A percentile compares a stretch with the other conserved stretches of the same genome.
These are phyloP conservation scores for Bungarus multicinctus DNA, from an alignment of 2,113 vertebrate genomes.

Conservation along the genomic window DNA sequence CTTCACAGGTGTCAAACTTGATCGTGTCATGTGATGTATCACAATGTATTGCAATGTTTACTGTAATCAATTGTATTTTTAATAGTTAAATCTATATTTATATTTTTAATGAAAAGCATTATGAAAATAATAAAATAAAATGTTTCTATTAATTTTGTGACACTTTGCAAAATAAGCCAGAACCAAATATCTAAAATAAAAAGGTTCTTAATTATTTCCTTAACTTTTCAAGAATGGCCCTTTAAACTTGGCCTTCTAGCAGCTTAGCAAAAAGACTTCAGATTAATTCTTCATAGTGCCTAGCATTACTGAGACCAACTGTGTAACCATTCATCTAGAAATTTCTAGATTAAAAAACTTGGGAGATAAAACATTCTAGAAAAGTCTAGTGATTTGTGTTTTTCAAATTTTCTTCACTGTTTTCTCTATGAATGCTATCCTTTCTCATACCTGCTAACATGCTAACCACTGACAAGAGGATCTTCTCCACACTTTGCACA, in stretches of 20 bases:
- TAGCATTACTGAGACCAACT: not conserved
- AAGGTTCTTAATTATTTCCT: not conserved
- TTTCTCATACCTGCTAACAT: conserved; percentile 88
- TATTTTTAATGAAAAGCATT: not conserved
- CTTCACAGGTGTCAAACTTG: too few species aligned
- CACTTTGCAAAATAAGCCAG: not conserved
- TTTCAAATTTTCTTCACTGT: not conserved
- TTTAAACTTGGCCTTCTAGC: not conserved
- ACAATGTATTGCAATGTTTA: too few species aligned
- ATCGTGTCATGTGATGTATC: too few species aligned
- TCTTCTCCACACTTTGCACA: conserved; percentile 97
- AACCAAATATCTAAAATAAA: not conserved
- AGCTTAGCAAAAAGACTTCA: not conserved
- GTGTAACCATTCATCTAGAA: not conserved
- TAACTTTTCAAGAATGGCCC: not conserved
- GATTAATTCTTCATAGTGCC: not conserved
- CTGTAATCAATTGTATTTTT: not conserved
- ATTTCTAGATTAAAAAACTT: not conserved
- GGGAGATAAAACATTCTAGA: not conserved
- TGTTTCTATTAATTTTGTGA: not conserved
- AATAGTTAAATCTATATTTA: not conserved
- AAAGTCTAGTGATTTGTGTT: not conserved
- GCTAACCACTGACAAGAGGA: conserved; percentile 94
- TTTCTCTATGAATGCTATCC: not conserved
- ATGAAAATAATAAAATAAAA: not conserved